Conservation (phyloP, 2,797 vertebrate species). For the Kryptopterus vitreolus region DNA sequence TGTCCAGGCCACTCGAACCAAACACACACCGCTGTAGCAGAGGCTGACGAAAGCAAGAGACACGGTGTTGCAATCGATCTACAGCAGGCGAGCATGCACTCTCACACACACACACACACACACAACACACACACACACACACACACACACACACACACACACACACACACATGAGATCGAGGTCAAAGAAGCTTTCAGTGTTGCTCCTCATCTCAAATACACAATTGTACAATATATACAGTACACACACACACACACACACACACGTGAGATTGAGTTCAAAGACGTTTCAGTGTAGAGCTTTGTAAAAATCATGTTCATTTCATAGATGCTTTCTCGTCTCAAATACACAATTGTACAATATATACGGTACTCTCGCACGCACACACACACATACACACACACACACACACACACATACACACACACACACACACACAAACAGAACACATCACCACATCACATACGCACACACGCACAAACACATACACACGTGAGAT, state of each 20-base stretch:
- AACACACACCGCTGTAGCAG: background rate
- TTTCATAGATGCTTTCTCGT: background rate
- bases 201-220: too few relatives aligned
- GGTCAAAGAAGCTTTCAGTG: too few relatives aligned
- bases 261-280: too few relatives aligned
- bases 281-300: too few relatives aligned
- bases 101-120: background rate
- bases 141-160: constrained; percentile 16
- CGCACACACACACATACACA: background rate
- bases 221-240: too few relatives aligned
- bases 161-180: background rate
- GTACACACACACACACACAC: too few relatives aligned
- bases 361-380: too few relatives aligned
- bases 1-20: background rate
- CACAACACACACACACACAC: background rate
- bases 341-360: too few relatives aligned
- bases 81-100: background rate
- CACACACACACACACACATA: background rate
- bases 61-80: background rate
- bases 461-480: too few relatives aligned
- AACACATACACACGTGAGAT: too few relatives aligned
- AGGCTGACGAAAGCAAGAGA: background rate
- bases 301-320: too few relatives aligned
- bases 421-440: background rate
- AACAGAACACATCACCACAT: too few relatives aligned